Base-by-base conservation (phyloP, 1,140 invertebrate genomes). In the Chymomyza costata region DNA sequence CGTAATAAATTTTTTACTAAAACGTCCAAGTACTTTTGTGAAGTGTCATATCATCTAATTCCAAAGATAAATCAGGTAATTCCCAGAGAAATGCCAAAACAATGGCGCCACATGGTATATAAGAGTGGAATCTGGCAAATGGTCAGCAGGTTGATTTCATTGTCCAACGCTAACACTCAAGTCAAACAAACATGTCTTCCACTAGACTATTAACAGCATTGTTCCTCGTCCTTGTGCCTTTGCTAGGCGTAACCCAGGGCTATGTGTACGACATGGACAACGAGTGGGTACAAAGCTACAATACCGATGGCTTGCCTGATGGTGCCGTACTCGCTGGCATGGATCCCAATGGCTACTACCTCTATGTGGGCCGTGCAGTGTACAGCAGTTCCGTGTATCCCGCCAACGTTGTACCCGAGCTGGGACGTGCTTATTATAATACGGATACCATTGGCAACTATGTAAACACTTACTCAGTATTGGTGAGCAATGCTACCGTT, bases 281-380 rank as follows among this genome's bases (percentile, higher is more conserved):
- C 25, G 34, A 53, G 7, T 69, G 66, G 66, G 41, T 13, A 13
- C 35, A 48, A 0, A 65, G 59, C 1, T 64, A 69, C 14, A 14
- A 8, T 3, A 50, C 63, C 3, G 64, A 74, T 41, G 31, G 53
- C 1, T 35, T 74, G n/a, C 69, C 69, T 0, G 45, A 74, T 0
- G 38, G 41, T 11, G 49, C 40, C 1, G 65, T 74, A 2, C n/a
- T 57, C 0, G 69, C 64, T 0, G 69, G 69, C 8, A 11, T 41
- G 7, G 60, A 74, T 49, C 11, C 60, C 2, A 15, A 38, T 0
- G 69, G 69, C 5, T 74, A 67, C 21, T 44, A 73, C 16, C 67
- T 32, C 40, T 73, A 59, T 18, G 69, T 73, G 37, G 69, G 59
- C 0, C 68, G 69, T 17, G 14, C 40, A 2, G 0, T 0, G 0